Percentiles rank a stretch among this genome's conserved stretches.
These are phyloP conservation scores for Hypena proboscidalis DNA, from an alignment of 2,888 invertebrate species.

Conservation along the genomic window DNA sequence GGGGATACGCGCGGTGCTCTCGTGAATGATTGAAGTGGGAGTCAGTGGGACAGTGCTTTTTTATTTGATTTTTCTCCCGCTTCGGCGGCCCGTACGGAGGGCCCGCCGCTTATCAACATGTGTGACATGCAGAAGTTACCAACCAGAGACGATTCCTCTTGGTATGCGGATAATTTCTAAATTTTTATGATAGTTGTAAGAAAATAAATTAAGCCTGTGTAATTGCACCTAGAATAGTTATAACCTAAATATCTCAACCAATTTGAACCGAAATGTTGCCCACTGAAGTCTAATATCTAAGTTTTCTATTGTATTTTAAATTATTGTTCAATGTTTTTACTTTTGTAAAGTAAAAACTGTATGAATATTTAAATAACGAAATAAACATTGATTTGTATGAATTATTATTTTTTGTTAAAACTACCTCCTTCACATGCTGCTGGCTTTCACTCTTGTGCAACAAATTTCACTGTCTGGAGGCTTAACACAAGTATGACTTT, in stretches of 20 bases:
- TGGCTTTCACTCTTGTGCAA: neutral
- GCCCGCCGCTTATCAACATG: conserved; percentile 50
- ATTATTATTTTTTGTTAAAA: too few species aligned
- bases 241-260: too few species aligned
- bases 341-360: too few species aligned
- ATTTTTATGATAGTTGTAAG: conserved; percentile 1
- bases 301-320: too few species aligned
- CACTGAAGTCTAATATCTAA: too few species aligned
- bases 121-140: conserved; percentile 83
- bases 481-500: neutral
- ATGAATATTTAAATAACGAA: too few species aligned
- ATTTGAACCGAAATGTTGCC: too few species aligned
- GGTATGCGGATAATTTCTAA: conserved; percentile 61
- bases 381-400: too few species aligned
- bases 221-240: too few species aligned
- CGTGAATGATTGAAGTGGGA: conserved; percentile 70
- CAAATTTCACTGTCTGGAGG: neutral
- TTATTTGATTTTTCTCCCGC: conserved; percentile 64
- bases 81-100: conserved; percentile 51
- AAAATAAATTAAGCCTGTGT: too few species aligned
- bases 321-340: too few species aligned
- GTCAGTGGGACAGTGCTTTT: conserved; percentile 72
- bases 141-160: conserved; percentile 74
- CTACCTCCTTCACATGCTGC: too few species aligned
- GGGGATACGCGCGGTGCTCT: conserved; percentile 64